Evolutionary conservation across 2,797 vertebrate species (phyloP), one percentile per base, ranked within the genome.

Genomic region (Phrynocephalus guinanensis): DNA sequence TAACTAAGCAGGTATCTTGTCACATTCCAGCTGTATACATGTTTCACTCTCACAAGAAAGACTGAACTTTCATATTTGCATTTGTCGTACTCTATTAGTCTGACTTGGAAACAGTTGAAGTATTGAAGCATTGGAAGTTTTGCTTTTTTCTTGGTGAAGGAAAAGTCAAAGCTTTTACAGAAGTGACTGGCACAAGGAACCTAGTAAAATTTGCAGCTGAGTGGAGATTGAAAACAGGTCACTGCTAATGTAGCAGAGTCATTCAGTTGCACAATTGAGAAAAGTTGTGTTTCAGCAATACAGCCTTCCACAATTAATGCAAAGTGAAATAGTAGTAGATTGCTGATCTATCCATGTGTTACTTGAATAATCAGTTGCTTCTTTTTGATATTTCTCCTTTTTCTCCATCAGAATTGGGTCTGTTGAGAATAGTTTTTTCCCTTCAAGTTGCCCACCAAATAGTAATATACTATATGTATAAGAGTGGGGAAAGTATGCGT

Each of bases 371-470:
- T 83, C n/a, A n/a, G 15, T 5, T 77, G 2, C 28, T 85, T 73
- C 44, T 76, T 48, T 11, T 66, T 15, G 15, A 30, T 44, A 10
- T 44, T 28, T 44, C 38, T 30, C n/a, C 33, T 28, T 44, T 24
- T 63, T 24, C 28, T 63, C 30, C 24, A 26, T 63, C 56, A 66
- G 30, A 44, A 16, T 76, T 76, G 24, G 18, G 44, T 48, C 60
- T 50, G 60, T 52, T 78, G 44, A 85, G 20, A 77, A 22, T 50
- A 66, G 67, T 33, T 33, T 33, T 33, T 33, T 33, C 85, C 56
- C 44, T 48, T 79, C 52, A 88, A 16, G 1, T 18, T 86, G 67
- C 72, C 75, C n/a, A 26, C 67, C 78, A 78, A 85, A 78, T 79
- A 38, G 44, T 48, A 28, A 84, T 71, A 48, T 75, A 24, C 38